These are phyloP conservation scores for Babyrousa celebensis DNA, from an alignment of 2,797 vertebrate genomes.

Conservation along the genomic window DNA sequence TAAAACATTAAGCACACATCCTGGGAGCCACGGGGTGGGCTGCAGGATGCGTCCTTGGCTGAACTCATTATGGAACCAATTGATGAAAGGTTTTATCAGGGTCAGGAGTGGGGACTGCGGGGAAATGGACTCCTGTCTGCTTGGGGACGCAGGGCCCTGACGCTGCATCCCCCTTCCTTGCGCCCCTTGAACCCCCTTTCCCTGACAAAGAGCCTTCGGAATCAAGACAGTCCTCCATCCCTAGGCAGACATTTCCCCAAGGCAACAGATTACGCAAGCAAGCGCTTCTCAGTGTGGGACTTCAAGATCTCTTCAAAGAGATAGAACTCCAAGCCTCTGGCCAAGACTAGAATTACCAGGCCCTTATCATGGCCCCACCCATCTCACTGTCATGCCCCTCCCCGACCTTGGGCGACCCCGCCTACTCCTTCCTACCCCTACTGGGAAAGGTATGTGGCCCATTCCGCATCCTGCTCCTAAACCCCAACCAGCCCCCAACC, in stretches of 20 bases:
- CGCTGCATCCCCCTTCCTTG: not conserved
- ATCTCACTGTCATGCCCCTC: too few species aligned
- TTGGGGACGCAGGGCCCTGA: not conserved
- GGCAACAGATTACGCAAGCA: accelerated
- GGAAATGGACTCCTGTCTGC: not conserved
- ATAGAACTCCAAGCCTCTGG: too few species aligned
- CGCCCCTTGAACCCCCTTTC: not conserved
- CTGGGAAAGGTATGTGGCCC: too few species aligned
- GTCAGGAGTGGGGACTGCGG: not conserved
- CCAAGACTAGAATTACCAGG: too few species aligned
- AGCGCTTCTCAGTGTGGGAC: not conserved
- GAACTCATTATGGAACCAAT: not conserved
- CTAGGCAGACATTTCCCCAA: not conserved
- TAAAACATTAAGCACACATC: not conserved
- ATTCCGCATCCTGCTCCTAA: too few species aligned
- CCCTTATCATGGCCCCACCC: too few species aligned
- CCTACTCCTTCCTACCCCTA: too few species aligned
- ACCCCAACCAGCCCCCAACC: too few species aligned
- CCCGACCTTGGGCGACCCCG: too few species aligned
- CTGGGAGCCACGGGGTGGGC: not conserved
- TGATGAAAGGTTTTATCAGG: not conserved
- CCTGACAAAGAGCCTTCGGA: accelerated
- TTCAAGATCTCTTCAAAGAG: too few species aligned
- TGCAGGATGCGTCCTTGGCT: not conserved
- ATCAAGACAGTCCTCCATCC: not conserved